Evolutionary conservation across 2,888 invertebrate genomes (phyloP).

Genomic region (Pristionchus mayeri): DNA sequence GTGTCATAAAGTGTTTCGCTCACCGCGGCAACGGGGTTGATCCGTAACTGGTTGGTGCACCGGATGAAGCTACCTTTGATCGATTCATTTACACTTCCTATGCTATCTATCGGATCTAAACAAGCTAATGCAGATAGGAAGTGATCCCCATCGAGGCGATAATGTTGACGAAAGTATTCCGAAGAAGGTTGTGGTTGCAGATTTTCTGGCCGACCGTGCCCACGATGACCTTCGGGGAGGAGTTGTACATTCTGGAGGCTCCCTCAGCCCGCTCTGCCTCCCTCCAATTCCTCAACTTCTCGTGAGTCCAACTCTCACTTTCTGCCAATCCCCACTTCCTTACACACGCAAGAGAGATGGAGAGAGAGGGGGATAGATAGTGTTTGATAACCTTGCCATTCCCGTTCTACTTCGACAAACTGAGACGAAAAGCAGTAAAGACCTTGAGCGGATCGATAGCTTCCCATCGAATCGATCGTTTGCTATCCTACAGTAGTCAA

Average conservation of each 20-base stretch:
- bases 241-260: slow-evolving; percentile 73
- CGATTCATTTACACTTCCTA: too few relatives aligned
- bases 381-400: slow-evolving; percentile 47
- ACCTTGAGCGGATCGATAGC: neutral
- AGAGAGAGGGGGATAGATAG: neutral
- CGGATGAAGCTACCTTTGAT: neutral
- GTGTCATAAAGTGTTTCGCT: slow-evolving; percentile 17
- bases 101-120: too few relatives aligned
- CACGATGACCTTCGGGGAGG: slow-evolving; percentile 77
- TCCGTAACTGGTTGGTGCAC: slow-evolving; percentile 18
- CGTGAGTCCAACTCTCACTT: slow-evolving; percentile 61
- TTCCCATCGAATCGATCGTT: neutral
- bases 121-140: too few relatives aligned
- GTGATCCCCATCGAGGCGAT: too few relatives aligned
- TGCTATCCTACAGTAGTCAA: neutral
- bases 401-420: slow-evolving; percentile 22
- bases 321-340: neutral
- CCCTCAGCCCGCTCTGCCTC: slow-evolving; percentile 74
- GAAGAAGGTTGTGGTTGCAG: slow-evolving; percentile 5
- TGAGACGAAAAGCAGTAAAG: neutral
- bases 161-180: too few relatives aligned
- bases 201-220: slow-evolving; percentile 77
- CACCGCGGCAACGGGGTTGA: too few relatives aligned
- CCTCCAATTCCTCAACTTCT: slow-evolving; percentile 75
- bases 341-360: too few relatives aligned